These are phyloP conservation scores for Linnaemya tessellans DNA, from an alignment of 2,888 invertebrate genomes.

Conservation along the genomic window DNA sequence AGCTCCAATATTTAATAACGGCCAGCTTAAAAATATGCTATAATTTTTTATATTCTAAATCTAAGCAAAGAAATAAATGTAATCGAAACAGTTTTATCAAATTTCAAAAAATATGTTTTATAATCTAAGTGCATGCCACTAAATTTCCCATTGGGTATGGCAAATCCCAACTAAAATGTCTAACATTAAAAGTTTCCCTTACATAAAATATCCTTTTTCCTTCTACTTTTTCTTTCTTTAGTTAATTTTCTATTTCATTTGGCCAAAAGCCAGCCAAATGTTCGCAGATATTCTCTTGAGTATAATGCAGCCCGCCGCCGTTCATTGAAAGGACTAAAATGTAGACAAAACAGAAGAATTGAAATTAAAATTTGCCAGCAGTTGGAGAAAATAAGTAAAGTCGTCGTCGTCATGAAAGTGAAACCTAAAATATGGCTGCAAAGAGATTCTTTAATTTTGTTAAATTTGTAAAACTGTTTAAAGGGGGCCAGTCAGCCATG, in stretches of 20 bases:
- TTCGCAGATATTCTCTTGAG: constrained; percentile 34
- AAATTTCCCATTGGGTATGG: neutral
- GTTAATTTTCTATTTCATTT: constrained; percentile 44
- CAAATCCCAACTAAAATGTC: neutral
- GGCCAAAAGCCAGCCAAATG: constrained; percentile 56
- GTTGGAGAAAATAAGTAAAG: constrained; percentile 15
- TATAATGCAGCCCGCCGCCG: constrained; percentile 12
- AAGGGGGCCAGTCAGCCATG: neutral
- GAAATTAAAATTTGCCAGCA: constrained; percentile 40
- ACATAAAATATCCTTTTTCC: neutral
- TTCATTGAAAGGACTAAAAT: constrained; percentile 4
- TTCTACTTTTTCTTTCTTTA: neutral
- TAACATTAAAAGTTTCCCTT: constrained; percentile 1
- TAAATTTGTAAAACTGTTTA: neutral
- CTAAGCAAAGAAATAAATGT: too few relatives aligned
- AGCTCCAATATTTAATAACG: too few relatives aligned
- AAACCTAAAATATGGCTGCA: constrained; percentile 30
- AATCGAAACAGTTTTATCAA: too few relatives aligned
- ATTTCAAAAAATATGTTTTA: too few relatives aligned
- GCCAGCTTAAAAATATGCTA: too few relatives aligned
- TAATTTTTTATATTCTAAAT: too few relatives aligned
- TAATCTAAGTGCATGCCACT: too few relatives aligned
- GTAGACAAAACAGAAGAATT: constrained; percentile 32
- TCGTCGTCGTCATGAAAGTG: constrained; percentile 49
- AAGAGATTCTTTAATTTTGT: constrained; percentile 19